Conservation (phyloP, 2,113 vertebrate species). For the Menura novaehollandiae region DNA sequence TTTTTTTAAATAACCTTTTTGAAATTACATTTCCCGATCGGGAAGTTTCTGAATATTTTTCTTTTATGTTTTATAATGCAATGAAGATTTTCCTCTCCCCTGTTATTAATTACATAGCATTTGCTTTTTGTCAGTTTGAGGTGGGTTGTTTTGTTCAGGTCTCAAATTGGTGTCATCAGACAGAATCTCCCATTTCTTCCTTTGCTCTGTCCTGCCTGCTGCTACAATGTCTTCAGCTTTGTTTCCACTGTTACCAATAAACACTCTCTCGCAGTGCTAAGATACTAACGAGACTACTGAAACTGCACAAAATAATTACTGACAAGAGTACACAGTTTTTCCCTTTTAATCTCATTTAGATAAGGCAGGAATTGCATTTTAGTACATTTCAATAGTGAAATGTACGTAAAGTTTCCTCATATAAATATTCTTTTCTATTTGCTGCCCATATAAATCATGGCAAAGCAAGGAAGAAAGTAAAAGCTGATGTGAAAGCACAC, state of each 20-base stretch:
- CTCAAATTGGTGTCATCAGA: background rate
- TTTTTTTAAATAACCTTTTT: background rate
- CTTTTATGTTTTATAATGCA: background rate
- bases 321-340: background rate
- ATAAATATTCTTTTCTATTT: background rate
- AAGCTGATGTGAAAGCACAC: background rate
- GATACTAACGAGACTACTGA: background rate
- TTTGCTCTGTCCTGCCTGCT: background rate
- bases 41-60: background rate
- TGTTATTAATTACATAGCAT: fast-evolving
- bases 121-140: background rate
- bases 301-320: background rate
- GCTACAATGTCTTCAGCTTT: background rate
- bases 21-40: background rate
- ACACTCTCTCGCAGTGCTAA: background rate
- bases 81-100: background rate
- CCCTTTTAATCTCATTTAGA: background rate
- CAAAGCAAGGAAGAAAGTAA: background rate
- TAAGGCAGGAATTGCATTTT: background rate
- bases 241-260: background rate
- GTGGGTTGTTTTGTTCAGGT: background rate
- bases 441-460: background rate
- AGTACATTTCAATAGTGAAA: background rate
- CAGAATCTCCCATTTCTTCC: background rate
- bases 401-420: fast-evolving